Base-by-base conservation (phyloP, 2,113 vertebrate species). In the Siniperca chuatsi region DNA sequence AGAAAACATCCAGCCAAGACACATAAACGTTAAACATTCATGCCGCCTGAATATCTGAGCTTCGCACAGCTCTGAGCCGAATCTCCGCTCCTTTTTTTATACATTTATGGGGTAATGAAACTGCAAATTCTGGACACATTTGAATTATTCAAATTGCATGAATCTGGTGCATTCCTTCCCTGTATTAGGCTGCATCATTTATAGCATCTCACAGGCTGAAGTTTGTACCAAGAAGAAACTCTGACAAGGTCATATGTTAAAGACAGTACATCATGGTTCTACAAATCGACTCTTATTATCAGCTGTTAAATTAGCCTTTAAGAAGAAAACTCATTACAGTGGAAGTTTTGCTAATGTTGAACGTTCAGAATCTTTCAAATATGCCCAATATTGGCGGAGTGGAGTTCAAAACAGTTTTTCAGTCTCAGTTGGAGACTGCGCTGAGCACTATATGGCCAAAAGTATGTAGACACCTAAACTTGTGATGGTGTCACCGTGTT, bases 1-100 rank as follows among this genome's bases (percentile, higher is more conserved):
- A 76, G 79, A 67, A 75, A 58, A 58, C 78, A 44, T 44, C 5
- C 25, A 58, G 25, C 48, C 33, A 52, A 35, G 20, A 52, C 78
- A n/a, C 48, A 21, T 23, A 57, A 23, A 54, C 23, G 4, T 64
- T 54, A 55, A 57, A 81, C 79, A 57, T 74, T 74, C 12, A 74
- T 46, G 33, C 23, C 6, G 18, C 4, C 58, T 73, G 69, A 64
- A 66, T 35, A 35, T 73, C 9, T 29, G 23, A 48, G 29, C 42
- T 10, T 11, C 18, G 23, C 23, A 37, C 29, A 35, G 25, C 46
- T 76, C 46, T 12, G 74, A 46, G 78, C 60, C 35, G 8, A 66
- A 8, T 4, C 52, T 60, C 44, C 11, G 0, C 0, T 75, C 16
- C 15, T 37, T 40, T 21, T 11, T 55, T 21, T 62, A 1, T 4